Base-by-base conservation (phyloP, 2,797 vertebrate species). In the Muraenolepis orangiensis region DNA sequence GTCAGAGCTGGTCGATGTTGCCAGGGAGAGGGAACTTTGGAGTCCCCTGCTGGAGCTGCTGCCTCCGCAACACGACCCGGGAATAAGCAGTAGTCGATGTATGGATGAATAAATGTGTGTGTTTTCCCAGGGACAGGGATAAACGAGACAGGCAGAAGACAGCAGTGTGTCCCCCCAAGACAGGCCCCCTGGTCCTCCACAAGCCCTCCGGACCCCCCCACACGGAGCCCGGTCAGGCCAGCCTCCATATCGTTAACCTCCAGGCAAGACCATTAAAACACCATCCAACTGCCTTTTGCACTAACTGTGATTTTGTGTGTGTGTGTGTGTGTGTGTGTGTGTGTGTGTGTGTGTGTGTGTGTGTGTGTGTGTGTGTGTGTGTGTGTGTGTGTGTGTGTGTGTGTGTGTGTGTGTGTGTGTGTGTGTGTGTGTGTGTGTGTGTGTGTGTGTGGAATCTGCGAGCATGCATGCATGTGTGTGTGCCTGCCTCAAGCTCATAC, bases 81-180 rank as follows among this genome's bases (percentile, higher is more conserved):
- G n/a, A n/a, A n/a, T n/a, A n/a, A n/a, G n/a, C n/a, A n/a, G n/a
- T n/a, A n/a, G n/a, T n/a, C n/a, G n/a, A n/a, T 34, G 28, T 29
- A 13, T 67, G 12, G 1, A 6, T 67, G 66, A 29, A 11, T 67
- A 11, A 29, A 11, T 57, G 13, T 66, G 61, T 66, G n/a, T 66
- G 4, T 72, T 82, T 74, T 81, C 87, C 84, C 84, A 98, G 97
- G 78, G 92, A 95, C 70, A 85, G 77, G 42, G 93, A 92, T 75
- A 90, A 75, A 80, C 79, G 86, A 79, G 88, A 92, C 78, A 84
- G 74, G 38, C 87, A 90, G 86, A 87, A 57, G 66, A 18, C 26
- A 66, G 40, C 66, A 72, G 77, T 66, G 36, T 76, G 36, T 73
- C 42, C 75, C 38, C 74, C 57, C 75, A 29, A 86, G 85, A 66